Conservation (phyloP, 2,113 vertebrate species). For the Alligator sinensis region DNA sequence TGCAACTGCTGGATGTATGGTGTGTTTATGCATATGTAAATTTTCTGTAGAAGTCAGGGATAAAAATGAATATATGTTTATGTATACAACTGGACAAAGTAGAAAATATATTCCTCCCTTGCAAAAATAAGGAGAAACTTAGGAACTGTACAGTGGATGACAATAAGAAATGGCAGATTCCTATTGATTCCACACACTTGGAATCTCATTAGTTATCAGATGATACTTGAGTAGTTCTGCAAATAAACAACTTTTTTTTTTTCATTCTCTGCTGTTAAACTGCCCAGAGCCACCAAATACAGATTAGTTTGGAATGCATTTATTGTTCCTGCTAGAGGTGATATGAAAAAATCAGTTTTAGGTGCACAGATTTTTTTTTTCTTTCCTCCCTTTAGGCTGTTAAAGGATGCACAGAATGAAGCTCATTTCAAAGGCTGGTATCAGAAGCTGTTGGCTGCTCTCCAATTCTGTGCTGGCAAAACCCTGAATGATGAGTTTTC, state of each 20-base stretch:
- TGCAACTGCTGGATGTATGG: background rate
- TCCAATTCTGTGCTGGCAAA: slow-evolving; percentile 79
- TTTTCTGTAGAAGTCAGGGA: background rate
- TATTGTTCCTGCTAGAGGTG: slow-evolving; percentile 29
- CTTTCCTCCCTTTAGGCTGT: slow-evolving; percentile 71
- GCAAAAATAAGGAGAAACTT: slow-evolving; percentile 27
- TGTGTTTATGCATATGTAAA: background rate
- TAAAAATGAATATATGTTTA: background rate
- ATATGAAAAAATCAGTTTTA: slow-evolving; percentile 35
- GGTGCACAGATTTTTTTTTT: slow-evolving; percentile 16
- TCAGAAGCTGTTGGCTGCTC: slow-evolving; percentile 75
- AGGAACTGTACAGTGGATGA: background rate
- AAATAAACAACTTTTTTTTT: slow-evolving; percentile 35
- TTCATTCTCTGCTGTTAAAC: slow-evolving; percentile 10
- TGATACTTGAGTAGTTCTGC: slow-evolving; percentile 31
- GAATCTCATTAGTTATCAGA: slow-evolving; percentile 65
- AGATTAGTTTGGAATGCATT: slow-evolving; percentile 38
- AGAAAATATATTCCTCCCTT: background rate
- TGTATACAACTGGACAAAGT: background rate
- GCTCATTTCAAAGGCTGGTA: slow-evolving; percentile 80
- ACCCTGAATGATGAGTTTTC: slow-evolving; percentile 76
- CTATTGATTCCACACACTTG: slow-evolving; percentile 49
- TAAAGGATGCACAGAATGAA: slow-evolving; percentile 79
- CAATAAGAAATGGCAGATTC: slow-evolving; percentile 47
- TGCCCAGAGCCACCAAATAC: slow-evolving; percentile 47